Base-by-base conservation (phyloP, 1,140 invertebrate species). In the Heterodera schachtii region DNA sequence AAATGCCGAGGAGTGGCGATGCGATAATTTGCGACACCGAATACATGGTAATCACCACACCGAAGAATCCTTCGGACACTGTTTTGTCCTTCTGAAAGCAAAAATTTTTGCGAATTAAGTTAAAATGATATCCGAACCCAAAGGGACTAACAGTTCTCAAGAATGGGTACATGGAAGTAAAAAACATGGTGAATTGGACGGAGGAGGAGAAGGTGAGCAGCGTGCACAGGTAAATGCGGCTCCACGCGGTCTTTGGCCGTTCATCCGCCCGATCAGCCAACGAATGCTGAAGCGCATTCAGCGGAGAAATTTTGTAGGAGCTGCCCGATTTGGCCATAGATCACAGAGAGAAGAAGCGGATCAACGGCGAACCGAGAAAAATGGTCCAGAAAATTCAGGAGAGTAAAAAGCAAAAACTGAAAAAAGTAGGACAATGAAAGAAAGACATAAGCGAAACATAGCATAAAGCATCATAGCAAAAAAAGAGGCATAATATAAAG, bases 111-210 rank as follows among this genome's bases (percentile, higher is more conserved):
- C 31, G 31, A 0, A 0, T 31, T 31, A 31, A 31, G 31, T 31
- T 31, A 31, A 31, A 31, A 31, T 31, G 31, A 31, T 1, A 31
- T 31, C 31, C 31, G 31, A 31, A 31, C 31, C 31, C 8, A 74
- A 21, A 60, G 31, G 44, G 8, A 82, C 43, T 83, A 85, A 91
- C 91, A 82, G 90, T 84, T 84, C 88, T 83, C 16, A 91, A 83
- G 84, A 90, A 91, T 8, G 91, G 91, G 90, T 90, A 91, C 57
- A 85, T 60, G 52, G 80, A 79, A 67, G 67, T 86, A 21, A 85
- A 79, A 66, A 77, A 85, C 47, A 85, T 44, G 7, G 64, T 86
- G 76, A 85, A 85, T 60, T 85, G 84, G 57, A 86, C 81, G 7
- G 84, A 71, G 57, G 77, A 73, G 13, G 75, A 60, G 66, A 86